Base-by-base conservation (phyloP, 2,113 vertebrate genomes). In the Spheniscus mendiculus region DNA sequence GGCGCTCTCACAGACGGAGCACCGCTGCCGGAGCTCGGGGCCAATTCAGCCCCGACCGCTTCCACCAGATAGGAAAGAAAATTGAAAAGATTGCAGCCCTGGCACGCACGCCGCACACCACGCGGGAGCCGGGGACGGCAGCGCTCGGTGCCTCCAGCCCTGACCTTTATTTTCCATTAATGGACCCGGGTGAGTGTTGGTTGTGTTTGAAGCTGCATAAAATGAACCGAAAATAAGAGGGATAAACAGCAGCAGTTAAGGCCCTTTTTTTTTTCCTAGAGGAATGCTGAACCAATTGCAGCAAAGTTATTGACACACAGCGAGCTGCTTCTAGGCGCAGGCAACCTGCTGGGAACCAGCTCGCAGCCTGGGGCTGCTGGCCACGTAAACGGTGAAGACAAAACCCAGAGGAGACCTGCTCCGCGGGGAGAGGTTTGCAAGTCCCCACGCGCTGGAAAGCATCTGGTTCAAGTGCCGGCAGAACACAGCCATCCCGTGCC, bases 121-220 rank as follows among this genome's bases (percentile, higher is more conserved):
- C 18, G 38, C 21, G 44, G 81, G 91, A 96, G 55, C 78, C 2
- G n/a, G 71, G 56, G 69, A 89, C 69, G 10, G 95, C 90, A 89
- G 86, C 44, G 3, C 94, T 66, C 5, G 38, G 65, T 8, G 83
- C 91, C 97, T 96, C 96, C 77, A 83, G 97, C 96, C 87, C 45
- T 97, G 97, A 98, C 97, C 98, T 98, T 98, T 94, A 96, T 96
- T 98, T 98, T 97, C 97, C 93, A 94, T 97, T 98, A 98, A 97
- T 96, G 96, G 96, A 78, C 67, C 72, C 3, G 25, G 36, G 66
- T 69, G 95, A 98, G 90, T 32, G 89, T 93, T 30, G 23, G 56
- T 85, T 81, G 94, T 42, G 83, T 97, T 95, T 93, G 96, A 97
- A 97, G 90, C 86, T 79, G 87, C 90, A 92, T 89, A 97, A 97